Evolutionary conservation across 2,113 vertebrate species (phyloP).

Genomic region (Hystrix brachyura): DNA sequence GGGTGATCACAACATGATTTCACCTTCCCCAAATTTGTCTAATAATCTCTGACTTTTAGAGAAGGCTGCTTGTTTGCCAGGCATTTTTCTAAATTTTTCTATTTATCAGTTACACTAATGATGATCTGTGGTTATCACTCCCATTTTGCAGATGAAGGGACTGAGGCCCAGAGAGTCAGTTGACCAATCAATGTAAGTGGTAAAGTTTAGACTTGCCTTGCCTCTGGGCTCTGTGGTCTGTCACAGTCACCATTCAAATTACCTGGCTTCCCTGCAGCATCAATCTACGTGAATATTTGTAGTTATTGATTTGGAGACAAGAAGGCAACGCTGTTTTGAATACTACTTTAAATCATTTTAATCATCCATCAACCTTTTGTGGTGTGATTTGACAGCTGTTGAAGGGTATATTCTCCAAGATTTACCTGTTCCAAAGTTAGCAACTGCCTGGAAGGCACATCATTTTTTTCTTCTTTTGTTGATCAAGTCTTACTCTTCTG

Average conservation of each 20-base stretch:
- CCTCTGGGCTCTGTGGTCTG: not conserved
- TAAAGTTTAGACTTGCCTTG: not conserved
- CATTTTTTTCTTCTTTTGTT: not conserved
- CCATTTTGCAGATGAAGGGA: slow-evolving; percentile 33
- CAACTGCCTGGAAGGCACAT: not conserved
- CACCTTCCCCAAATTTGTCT: not conserved
- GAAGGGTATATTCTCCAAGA: not conserved
- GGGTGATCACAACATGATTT: not conserved
- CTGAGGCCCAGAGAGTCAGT: not conserved
- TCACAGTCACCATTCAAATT: not conserved
- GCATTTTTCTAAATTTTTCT: not conserved
- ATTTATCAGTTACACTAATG: not conserved
- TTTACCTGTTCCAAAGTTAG: not conserved
- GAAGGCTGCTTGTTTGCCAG: not conserved
- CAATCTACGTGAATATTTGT: not conserved
- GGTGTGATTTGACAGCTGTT: not conserved
- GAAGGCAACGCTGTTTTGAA: not conserved
- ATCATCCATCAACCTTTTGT: not conserved
- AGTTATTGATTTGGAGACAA: not conserved
- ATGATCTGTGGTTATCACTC: not conserved
- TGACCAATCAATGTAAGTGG: rapidly evolving
- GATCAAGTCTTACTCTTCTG: not conserved
- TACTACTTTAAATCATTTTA: not conserved
- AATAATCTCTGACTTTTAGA: not conserved
- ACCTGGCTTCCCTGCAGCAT: not conserved